A percentile compares a stretch with the other conserved stretches of the same genome.
phyloP scores from a whole-genome alignment of 2,797 vertebrate species.

The Thunnus albacares region DNA sequence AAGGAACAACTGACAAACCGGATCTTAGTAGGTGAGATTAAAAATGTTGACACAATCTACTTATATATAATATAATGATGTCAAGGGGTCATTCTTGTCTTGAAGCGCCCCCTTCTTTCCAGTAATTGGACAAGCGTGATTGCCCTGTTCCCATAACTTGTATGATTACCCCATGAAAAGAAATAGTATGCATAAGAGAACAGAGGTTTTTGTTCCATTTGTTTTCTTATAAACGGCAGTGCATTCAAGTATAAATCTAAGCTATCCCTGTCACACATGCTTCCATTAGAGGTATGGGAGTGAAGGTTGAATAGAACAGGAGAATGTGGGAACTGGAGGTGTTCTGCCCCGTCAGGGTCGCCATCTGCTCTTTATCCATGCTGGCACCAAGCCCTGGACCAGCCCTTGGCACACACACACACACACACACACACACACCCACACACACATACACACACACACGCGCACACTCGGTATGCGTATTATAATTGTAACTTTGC shows the following conservation, averaged over 20 bases:
- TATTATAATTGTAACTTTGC: constrained; percentile 64
- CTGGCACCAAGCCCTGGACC: constrained; percentile 85
- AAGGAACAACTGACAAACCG: no score
- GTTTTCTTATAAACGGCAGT: constrained; percentile 51
- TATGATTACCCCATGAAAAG: constrained; percentile 63
- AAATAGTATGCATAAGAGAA: constrained; percentile 44
- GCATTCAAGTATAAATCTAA: constrained; percentile 73
- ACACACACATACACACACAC: constrained; percentile 24
- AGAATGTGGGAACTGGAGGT: constrained; percentile 87
- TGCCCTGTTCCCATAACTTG: constrained; percentile 48
- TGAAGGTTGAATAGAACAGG: constrained; percentile 74
- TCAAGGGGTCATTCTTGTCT: neutral
- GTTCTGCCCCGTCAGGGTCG: constrained; percentile 87
- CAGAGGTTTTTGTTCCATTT: constrained; percentile 56
- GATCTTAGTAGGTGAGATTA: neutral
- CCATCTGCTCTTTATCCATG: constrained; percentile 91
- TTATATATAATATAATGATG: neutral
- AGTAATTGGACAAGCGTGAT: constrained; percentile 9
- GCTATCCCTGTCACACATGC: constrained; percentile 65
- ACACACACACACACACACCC: constrained; percentile 28
- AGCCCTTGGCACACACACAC: constrained; percentile 69
- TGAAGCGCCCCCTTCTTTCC: neutral
- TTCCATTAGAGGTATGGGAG: constrained; percentile 63
- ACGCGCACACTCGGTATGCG: constrained; percentile 27
- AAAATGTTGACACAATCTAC: neutral